phyloP scores from a whole-genome alignment of 2,113 vertebrate genomes.

The Salvator merianae region DNA sequence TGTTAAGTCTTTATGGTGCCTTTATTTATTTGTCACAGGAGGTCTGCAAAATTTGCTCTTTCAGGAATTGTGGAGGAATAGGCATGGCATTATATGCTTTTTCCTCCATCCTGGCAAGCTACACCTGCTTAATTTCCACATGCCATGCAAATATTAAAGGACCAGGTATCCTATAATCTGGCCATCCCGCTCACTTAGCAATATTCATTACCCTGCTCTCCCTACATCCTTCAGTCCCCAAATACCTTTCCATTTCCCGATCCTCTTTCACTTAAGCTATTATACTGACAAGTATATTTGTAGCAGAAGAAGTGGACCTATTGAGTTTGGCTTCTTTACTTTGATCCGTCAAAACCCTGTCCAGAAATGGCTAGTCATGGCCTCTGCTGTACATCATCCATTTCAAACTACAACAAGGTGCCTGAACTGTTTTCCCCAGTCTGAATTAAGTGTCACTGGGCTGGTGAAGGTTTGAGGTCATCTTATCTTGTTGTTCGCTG shows the following conservation, averaged over 20 bases:
- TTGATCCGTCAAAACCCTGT: not conserved
- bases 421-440: not conserved
- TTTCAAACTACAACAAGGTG: not conserved
- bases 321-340: not conserved
- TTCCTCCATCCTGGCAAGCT: too few relatives aligned
- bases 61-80: not conserved
- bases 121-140: not conserved
- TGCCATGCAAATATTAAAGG: not conserved
- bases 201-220: not conserved
- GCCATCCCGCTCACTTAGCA: too few relatives aligned
- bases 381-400: not conserved
- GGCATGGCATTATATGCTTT: not conserved
- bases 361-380: not conserved
- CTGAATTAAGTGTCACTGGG: constrained; percentile 3
- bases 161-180: not conserved
- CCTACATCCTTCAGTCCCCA: not conserved
- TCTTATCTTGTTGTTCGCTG: not conserved
- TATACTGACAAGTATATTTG: not conserved
- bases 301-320: too few relatives aligned
- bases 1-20: too few relatives aligned
- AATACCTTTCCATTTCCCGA: not conserved
- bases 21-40: not conserved
- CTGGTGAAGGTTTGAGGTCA: constrained; percentile 7
- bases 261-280: not conserved
- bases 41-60: not conserved